Evolutionary conservation across 2,888 invertebrate genomes (phyloP).

Genomic region (Ernsta delagoae): DNA sequence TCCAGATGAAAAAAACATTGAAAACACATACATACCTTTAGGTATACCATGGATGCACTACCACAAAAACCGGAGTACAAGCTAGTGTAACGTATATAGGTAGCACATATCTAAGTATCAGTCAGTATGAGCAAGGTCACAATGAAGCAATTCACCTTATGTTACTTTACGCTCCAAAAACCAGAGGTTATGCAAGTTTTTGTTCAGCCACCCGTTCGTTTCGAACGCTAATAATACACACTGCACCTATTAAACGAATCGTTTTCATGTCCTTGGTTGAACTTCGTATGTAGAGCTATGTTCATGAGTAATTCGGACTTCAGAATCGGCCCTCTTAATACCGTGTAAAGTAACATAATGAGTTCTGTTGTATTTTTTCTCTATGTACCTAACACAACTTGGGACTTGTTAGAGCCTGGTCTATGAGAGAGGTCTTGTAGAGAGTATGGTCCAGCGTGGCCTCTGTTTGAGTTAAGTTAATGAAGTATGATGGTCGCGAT

Average conservation of each 20-base stretch:
- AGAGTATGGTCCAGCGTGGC: too few species aligned
- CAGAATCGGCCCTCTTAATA: background rate
- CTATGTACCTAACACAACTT: too few species aligned
- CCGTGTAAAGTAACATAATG: too few species aligned
- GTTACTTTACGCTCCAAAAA: constrained; percentile 83
- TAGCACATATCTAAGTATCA: constrained; percentile 15
- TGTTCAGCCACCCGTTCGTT: constrained; percentile 29
- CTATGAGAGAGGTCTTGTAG: too few species aligned
- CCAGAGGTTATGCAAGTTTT: constrained; percentile 68
- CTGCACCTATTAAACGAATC: constrained; percentile 24
- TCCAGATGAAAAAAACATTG: too few species aligned
- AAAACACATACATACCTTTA: too few species aligned
- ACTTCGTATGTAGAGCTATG: background rate
- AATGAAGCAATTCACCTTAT: constrained; percentile 65
- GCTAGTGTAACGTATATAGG: background rate
- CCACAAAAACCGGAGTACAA: background rate
- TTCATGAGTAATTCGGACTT: background rate
- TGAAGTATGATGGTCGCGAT: too few species aligned
- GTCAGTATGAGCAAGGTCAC: constrained; percentile 64
- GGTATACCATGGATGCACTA: too few species aligned
- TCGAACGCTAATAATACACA: constrained; percentile 29
- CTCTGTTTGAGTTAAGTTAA: too few species aligned
- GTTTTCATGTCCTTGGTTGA: constrained; percentile 3
- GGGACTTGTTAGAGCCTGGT: too few species aligned
- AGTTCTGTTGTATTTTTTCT: too few species aligned